phyloP scores from a whole-genome alignment of 2,113 vertebrate genomes.

The Coracopsis vasa region DNA sequence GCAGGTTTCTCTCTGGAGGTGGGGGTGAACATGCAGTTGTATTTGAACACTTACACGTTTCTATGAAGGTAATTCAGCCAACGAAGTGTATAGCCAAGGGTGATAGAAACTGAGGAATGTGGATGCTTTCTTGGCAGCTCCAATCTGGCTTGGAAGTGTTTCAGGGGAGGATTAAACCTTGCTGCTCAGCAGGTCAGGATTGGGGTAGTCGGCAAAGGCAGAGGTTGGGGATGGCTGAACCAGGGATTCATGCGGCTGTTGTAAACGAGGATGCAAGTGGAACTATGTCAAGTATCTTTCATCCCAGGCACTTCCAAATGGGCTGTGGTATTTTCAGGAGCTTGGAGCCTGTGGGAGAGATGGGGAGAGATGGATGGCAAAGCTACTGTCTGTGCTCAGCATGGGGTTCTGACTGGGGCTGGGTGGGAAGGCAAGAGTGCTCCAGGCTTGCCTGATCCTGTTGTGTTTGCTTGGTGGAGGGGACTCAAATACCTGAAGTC shows the following conservation, averaged over 20 bases:
- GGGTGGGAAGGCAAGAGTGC: neutral
- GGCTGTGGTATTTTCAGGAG: neutral
- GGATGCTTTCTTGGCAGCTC: conserved; percentile 48
- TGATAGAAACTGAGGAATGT: conserved; percentile 50
- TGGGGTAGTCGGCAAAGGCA: neutral
- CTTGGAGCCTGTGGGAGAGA: neutral
- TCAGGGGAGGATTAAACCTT: conserved; percentile 52
- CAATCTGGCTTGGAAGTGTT: conserved; percentile 17
- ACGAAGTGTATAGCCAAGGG: conserved; percentile 5
- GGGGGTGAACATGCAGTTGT: neutral
- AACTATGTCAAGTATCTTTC: neutral
- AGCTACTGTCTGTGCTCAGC: neutral
- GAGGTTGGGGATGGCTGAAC: neutral
- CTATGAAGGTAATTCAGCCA: conserved; percentile 20
- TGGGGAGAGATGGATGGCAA: neutral
- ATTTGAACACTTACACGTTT: neutral
- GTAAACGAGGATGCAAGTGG: neutral
- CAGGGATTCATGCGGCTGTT: neutral
- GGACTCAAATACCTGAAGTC: neutral
- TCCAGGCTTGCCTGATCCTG: neutral
- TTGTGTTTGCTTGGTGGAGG: neutral
- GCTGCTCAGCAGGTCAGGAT: fast-evolving
- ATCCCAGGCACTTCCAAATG: neutral
- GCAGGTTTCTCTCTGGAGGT: neutral
- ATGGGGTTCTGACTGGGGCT: neutral